Conservation (phyloP, 2,797 vertebrate species). For the Lagodon rhomboides region DNA sequence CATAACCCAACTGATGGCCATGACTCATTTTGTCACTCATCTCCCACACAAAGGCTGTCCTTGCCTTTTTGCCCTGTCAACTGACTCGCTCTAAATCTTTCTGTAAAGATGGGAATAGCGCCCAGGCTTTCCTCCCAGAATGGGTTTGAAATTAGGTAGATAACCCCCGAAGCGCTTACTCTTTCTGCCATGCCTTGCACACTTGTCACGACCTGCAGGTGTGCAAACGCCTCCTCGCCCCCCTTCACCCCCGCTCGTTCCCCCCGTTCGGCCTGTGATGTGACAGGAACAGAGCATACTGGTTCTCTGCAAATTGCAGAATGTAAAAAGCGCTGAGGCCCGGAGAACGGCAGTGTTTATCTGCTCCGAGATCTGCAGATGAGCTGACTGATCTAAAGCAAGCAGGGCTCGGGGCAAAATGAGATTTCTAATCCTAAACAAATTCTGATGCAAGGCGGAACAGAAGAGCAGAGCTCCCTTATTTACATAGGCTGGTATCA, state of each 20-base stretch:
- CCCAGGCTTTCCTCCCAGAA: slow-evolving; percentile 65
- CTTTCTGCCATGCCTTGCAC: slow-evolving; percentile 66
- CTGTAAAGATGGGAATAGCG: slow-evolving; percentile 73
- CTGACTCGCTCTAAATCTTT: slow-evolving; percentile 78
- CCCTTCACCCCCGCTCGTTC: neutral
- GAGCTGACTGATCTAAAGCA: slow-evolving; percentile 84
- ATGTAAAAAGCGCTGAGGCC: slow-evolving; percentile 73
- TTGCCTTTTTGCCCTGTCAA: slow-evolving; percentile 76
- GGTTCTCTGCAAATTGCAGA: slow-evolving; percentile 72
- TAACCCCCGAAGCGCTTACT: slow-evolving; percentile 71
- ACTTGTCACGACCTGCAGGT: slow-evolving; percentile 72
- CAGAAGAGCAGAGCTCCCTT: slow-evolving; percentile 76
- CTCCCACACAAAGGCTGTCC: slow-evolving; percentile 79
- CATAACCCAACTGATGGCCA: slow-evolving; percentile 71
- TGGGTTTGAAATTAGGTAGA: slow-evolving; percentile 78
- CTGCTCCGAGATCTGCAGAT: slow-evolving; percentile 79
- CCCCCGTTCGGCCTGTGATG: slow-evolving; percentile 54
- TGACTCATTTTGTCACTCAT: slow-evolving; percentile 81
- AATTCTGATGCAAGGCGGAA: slow-evolving; percentile 76
- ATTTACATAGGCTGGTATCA: slow-evolving; percentile 80
- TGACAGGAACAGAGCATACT: slow-evolving; percentile 67
- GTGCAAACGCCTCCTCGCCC: slow-evolving; percentile 50
- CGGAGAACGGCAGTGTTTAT: slow-evolving; percentile 76
- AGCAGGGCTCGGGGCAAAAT: slow-evolving; percentile 81
- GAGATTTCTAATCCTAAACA: slow-evolving; percentile 85